These are phyloP conservation scores for Tenualosa ilisha DNA, from an alignment of 2,797 vertebrate species.

Conservation along the genomic window DNA sequence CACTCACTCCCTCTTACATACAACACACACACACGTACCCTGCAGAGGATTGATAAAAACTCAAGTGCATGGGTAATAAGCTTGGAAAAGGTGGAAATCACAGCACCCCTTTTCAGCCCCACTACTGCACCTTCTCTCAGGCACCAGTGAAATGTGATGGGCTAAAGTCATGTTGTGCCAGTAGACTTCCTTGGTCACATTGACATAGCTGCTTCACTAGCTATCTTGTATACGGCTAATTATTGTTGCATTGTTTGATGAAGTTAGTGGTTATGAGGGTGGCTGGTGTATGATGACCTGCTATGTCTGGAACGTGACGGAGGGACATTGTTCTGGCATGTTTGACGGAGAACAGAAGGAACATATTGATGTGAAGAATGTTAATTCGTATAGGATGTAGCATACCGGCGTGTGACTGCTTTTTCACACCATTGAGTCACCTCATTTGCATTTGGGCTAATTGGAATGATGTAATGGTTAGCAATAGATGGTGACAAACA, in stretches of 20 bases:
- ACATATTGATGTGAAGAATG: constrained; percentile 1
- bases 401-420: not conserved
- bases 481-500: constrained; percentile 62
- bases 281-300: not conserved
- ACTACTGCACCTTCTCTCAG: not conserved
- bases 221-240: not conserved
- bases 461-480: constrained; percentile 70
- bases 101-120: constrained; percentile 27
- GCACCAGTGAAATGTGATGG: not conserved
- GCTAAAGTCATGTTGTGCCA: not conserved
- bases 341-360: not conserved
- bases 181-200: not conserved
- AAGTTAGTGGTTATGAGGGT: not conserved
- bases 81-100: constrained; percentile 64
- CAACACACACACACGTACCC: not conserved
- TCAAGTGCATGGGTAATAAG: constrained; percentile 65
- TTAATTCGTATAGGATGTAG: not conserved
- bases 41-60: constrained; percentile 51
- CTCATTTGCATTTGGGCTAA: constrained; percentile 33
- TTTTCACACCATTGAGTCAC: constrained; percentile 31
- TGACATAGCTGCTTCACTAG: not conserved
- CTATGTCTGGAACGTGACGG: not conserved
- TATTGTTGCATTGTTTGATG: not conserved
- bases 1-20: constrained; percentile 46
- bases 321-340: not conserved